phyloP scores from a whole-genome alignment of 2,113 vertebrate species.

The Pteropus alecto region DNA sequence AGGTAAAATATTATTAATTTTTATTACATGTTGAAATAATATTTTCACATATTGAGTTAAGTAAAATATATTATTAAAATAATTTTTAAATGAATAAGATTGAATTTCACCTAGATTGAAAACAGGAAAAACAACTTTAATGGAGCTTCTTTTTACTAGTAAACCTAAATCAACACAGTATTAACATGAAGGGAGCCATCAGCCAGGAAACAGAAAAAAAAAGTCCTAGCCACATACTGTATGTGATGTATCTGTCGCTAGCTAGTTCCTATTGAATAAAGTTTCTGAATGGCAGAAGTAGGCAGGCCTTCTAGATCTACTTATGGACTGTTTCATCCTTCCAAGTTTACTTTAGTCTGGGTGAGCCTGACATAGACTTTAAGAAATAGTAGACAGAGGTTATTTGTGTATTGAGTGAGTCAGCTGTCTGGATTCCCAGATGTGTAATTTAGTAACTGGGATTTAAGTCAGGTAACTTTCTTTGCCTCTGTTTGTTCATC shows the following conservation, averaged over 20 bases:
- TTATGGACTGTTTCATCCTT: not conserved
- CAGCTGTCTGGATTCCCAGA: not conserved
- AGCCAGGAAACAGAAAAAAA: not conserved
- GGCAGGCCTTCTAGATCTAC: not conserved
- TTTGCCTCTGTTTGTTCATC: not conserved
- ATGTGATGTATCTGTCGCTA: not conserved
- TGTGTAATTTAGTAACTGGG: not conserved
- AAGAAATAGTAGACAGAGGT: not conserved
- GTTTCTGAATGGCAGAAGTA: not conserved
- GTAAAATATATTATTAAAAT: not conserved
- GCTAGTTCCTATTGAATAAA: not conserved
- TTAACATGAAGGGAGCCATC: not conserved
- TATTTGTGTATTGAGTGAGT: not conserved
- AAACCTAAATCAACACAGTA: not conserved
- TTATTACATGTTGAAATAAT: not conserved
- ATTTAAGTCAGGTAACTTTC: not conserved
- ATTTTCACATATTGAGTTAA: not conserved
- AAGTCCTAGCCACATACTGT: not conserved
- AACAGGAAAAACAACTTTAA: not conserved
- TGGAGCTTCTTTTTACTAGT: not conserved
- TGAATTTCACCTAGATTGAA: not conserved
- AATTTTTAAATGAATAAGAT: not conserved
- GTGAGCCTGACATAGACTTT: not conserved
- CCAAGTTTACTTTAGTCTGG: not conserved
- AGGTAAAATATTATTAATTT: not conserved